Evolutionary conservation across 2,888 invertebrate species (phyloP), one percentile per base, ranked within the genome.

Genomic region (Drosophila quinaria): DNA sequence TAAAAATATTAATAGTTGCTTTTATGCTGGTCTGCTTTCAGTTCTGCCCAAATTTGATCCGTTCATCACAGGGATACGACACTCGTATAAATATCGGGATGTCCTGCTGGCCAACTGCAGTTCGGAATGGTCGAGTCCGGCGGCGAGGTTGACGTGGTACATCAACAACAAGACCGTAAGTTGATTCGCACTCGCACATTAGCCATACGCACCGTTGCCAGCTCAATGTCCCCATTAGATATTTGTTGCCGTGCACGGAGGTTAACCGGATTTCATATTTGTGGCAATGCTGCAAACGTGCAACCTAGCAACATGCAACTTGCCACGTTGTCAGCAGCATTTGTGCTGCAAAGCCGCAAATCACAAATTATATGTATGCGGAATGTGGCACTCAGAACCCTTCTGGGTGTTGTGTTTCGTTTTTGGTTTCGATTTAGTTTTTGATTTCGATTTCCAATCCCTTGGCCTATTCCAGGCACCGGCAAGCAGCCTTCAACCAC

Each of bases 101-200:
- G 91, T 90, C 72, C 83, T 93, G 67, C 74, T 91, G 73, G 91
- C 92, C 78, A 93, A 93, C 81, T 93, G 93, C 84, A 93, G 92
- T 67, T 91, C 93, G 22, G 93, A 93, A 62, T 91, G 91, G 92
- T 93, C 93, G 49, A 92, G 89, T 89, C 93, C 93, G 49, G 89
- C 91, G 65, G 91, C 93, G 59, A 89, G 87, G 65, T 90, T 93
- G 42, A 91, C 90, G 62, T 93, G 93, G 93, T 92, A 91, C 72
- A 92, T 93, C 78, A 92, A 93, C 89, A 92, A 92, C 80, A 91
- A 92, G 90, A 92, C 92, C 87, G 93, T 93, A 91, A 81, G 91
- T 90, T 75, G 17, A 46, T 64, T 61, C 25, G 19, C 56, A 39
- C 61, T 60, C 17, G n/a, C 55, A 39, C 61, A 65, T 66, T 62